These are phyloP conservation scores for Candoia aspera DNA, from an alignment of 2,113 vertebrate genomes.

Conservation along the genomic window DNA sequence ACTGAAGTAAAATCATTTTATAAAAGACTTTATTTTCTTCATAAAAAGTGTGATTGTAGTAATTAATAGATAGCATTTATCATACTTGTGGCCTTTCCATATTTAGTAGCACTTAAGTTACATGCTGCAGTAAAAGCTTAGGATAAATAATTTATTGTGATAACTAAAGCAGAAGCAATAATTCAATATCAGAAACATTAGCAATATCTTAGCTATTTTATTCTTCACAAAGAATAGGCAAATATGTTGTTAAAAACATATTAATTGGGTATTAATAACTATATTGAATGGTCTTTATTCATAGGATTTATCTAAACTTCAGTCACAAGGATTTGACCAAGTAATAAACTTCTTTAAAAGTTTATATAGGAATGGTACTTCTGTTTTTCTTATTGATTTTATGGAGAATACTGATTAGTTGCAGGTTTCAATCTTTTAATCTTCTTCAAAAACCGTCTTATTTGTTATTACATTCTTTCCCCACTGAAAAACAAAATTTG, in stretches of 20 bases:
- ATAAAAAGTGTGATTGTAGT: rapidly evolving
- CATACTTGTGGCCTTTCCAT: slow-evolving; percentile 10
- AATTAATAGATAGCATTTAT: not conserved
- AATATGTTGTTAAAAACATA: not conserved
- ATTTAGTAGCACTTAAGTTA: slow-evolving; percentile 28
- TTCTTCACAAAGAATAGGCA: slow-evolving; percentile 41
- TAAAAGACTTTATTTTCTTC: slow-evolving; percentile 1
- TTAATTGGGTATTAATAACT: not conserved
- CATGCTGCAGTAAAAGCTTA: slow-evolving; percentile 1
- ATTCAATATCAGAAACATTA: slow-evolving; percentile 21
- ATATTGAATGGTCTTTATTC: not conserved
- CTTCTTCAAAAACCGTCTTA: not conserved
- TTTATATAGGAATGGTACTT: not conserved
- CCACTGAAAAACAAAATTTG: not conserved
- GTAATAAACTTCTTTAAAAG: not conserved
- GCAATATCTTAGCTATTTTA: slow-evolving; percentile 21
- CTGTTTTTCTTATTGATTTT: not conserved
- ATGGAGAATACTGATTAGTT: not conserved
- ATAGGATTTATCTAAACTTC: slow-evolving; percentile 43
- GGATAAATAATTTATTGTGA: slow-evolving; percentile 6
- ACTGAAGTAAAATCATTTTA: not conserved
- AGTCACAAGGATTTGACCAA: slow-evolving; percentile 58
- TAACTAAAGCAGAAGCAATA: slow-evolving; percentile 16
- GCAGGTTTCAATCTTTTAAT: not conserved
- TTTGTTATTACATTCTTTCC: not conserved